Conservation (phyloP, 2,888 invertebrate genomes). For the Vesta saturnalis region DNA sequence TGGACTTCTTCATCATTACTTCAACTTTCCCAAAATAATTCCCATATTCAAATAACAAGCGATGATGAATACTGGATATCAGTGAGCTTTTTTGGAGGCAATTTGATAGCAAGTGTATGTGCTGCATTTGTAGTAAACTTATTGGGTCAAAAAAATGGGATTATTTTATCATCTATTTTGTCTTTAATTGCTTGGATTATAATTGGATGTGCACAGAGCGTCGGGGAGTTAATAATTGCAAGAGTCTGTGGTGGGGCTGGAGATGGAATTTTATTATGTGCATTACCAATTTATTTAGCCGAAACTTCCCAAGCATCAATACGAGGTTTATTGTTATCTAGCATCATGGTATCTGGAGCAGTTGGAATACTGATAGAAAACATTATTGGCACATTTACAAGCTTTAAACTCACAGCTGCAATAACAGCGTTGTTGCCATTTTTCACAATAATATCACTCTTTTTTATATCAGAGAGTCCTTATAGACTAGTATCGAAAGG, state of each 20-base stretch:
- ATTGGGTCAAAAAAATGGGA: slow-evolving; percentile 72
- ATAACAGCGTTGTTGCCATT: slow-evolving; percentile 68
- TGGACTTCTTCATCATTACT: slow-evolving; percentile 71
- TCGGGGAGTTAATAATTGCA: slow-evolving; percentile 66
- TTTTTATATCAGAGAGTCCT: slow-evolving; percentile 74
- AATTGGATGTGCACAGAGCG: slow-evolving; percentile 68
- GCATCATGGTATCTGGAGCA: slow-evolving; percentile 67
- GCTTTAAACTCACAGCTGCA: slow-evolving; percentile 64
- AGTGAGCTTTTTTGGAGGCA: slow-evolving; percentile 71
- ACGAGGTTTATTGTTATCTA: slow-evolving; percentile 71
- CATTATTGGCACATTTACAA: slow-evolving; percentile 68
- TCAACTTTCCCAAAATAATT: slow-evolving; percentile 61
- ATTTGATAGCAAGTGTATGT: slow-evolving; percentile 64
- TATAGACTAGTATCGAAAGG: slow-evolving; percentile 60
- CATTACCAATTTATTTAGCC: slow-evolving; percentile 69
- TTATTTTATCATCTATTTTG: slow-evolving; percentile 70
- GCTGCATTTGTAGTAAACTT: slow-evolving; percentile 70
- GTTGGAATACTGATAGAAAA: slow-evolving; percentile 71
- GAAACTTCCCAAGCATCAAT: slow-evolving; percentile 69
- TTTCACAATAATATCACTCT: slow-evolving; percentile 66
- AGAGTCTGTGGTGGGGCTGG: slow-evolving; percentile 68
- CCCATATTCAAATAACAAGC: slow-evolving; percentile 61
- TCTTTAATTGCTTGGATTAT: slow-evolving; percentile 72
- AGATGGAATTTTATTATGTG: slow-evolving; percentile 60
- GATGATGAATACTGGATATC: slow-evolving; percentile 71